These are phyloP conservation scores for Dinomys branickii DNA, from an alignment of 2,113 vertebrate genomes.

Conservation along the genomic window DNA sequence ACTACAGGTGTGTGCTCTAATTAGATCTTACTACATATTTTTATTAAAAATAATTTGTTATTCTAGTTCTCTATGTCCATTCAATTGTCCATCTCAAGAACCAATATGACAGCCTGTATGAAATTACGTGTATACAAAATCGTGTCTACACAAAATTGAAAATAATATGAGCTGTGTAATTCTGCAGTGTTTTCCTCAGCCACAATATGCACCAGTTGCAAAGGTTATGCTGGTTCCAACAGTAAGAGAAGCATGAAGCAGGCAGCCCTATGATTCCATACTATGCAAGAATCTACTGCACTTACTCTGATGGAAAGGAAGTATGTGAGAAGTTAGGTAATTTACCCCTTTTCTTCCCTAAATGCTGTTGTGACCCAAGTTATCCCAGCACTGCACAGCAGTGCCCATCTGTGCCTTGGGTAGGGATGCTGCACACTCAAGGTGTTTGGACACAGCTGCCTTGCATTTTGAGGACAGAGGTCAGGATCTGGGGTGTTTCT, in stretches of 20 bases:
- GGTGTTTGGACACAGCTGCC: not conserved
- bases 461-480: not conserved
- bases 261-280: not conserved
- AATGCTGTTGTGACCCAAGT: not conserved
- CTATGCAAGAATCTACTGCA: not conserved
- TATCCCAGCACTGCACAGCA: accelerated
- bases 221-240: not conserved
- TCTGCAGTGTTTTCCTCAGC: not conserved
- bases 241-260: not conserved
- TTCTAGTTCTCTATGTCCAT: not conserved
- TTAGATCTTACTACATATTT: not conserved
- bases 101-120: not conserved
- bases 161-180: not conserved
- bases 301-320: not conserved
- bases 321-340: not conserved
- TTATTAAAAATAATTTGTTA: slow-evolving; percentile 11
- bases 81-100: not conserved
- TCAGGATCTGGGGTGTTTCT: not conserved
- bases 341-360: not conserved
- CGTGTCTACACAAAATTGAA: not conserved
- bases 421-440: not conserved
- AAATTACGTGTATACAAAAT: not conserved
- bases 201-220: not conserved
- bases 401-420: not conserved
- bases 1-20: not conserved